Conservation (phyloP, 2,113 vertebrate species). For the Empidonax traillii region DNA sequence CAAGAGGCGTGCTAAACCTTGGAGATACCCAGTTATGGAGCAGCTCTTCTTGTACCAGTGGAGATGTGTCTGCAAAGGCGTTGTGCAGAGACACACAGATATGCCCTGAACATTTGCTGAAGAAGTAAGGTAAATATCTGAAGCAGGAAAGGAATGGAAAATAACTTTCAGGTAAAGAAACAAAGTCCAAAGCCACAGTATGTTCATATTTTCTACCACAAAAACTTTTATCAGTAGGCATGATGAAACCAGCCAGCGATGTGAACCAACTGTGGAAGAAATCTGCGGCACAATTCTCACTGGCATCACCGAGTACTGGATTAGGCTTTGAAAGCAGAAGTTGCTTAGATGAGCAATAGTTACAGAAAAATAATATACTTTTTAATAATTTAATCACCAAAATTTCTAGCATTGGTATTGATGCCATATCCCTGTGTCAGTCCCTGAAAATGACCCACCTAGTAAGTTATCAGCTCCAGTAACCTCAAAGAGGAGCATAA, state of each 20-base stretch:
- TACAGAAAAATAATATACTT: neutral
- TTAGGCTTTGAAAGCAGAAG: neutral
- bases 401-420: neutral
- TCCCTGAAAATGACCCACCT: neutral
- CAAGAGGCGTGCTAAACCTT: neutral
- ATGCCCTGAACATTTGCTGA: neutral
- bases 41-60: neutral
- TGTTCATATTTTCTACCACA: neutral
- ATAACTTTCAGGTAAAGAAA: neutral
- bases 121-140: neutral
- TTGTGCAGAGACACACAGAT: neutral
- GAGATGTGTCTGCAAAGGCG: neutral
- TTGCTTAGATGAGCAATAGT: neutral
- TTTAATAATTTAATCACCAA: neutral
- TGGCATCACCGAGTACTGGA: neutral
- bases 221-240: neutral
- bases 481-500: neutral
- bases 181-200: neutral
- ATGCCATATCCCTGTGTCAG: neutral
- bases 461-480: neutral
- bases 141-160: neutral
- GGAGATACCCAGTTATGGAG: neutral
- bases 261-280: neutral
- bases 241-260: neutral
- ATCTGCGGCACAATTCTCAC: neutral